phyloP scores from a whole-genome alignment of 2,888 invertebrate species.

The Agrotis exclamationis region DNA sequence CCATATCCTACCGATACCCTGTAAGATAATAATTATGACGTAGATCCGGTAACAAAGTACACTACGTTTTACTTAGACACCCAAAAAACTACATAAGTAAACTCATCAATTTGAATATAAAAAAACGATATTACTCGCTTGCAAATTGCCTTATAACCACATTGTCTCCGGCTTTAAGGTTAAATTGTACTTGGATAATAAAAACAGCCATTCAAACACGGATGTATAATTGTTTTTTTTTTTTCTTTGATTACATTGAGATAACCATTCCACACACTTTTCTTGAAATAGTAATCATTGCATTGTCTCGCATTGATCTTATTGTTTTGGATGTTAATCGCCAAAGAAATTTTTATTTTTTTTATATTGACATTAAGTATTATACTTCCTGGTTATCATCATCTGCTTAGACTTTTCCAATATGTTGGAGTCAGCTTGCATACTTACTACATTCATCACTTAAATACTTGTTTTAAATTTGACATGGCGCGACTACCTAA shows the following conservation, averaged over 20 bases:
- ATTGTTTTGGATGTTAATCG: background rate
- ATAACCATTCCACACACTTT: constrained; percentile 24
- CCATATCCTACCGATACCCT: background rate
- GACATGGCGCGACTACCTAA: background rate
- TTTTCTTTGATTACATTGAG: constrained; percentile 25
- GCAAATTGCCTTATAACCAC: constrained; percentile 55
- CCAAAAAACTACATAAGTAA: constrained; percentile 42
- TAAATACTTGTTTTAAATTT: background rate
- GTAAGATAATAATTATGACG: background rate
- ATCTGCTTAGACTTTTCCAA: background rate
- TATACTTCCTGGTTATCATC: background rate
- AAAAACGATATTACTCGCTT: constrained; percentile 46
- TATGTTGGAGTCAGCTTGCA: background rate
- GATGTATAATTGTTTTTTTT: constrained; percentile 50
- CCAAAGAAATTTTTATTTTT: background rate
- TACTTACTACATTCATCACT: background rate
- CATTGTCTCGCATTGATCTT: background rate
- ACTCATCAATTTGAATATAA: constrained; percentile 33
- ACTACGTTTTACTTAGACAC: constrained; percentile 13
- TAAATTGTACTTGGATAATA: constrained; percentile 35
- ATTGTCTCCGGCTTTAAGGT: constrained; percentile 57
- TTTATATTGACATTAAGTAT: too few species aligned
- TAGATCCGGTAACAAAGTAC: constrained; percentile 3
- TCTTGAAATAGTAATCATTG: constrained; percentile 17
- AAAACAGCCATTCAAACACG: constrained; percentile 55